Conservation (phyloP, 23 tunicate species). For the Halocynthia roretzi region DNA sequence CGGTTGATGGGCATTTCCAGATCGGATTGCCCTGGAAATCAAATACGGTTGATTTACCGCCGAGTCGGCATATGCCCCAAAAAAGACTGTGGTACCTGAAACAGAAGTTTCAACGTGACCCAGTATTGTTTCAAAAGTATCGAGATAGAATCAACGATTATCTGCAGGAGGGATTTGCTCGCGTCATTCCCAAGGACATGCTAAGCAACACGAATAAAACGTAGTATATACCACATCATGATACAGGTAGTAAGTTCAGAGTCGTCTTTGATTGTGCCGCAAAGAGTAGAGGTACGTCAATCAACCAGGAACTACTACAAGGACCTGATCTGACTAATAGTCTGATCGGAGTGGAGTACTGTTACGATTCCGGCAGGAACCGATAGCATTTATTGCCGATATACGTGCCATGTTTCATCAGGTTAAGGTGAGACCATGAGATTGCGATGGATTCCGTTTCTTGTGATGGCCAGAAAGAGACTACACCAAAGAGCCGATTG, state of each 20-base stretch:
- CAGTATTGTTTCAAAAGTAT: slow-evolving; percentile 1
- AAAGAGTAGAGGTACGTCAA: slow-evolving; percentile 9
- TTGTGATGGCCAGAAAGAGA: slow-evolving; percentile 15
- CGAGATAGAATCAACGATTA: slow-evolving; percentile 7
- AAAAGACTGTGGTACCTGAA: slow-evolving; percentile 5
- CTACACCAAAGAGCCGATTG: slow-evolving; percentile 5
- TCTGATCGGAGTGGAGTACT: slow-evolving; percentile 36
- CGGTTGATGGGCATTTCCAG: slow-evolving; percentile 8
- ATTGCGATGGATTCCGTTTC: slow-evolving; percentile 16
- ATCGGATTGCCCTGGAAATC: slow-evolving; percentile 19
- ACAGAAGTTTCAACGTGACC: neutral
- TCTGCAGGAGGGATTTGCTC: neutral
- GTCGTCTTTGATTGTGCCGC: slow-evolving; percentile 30
- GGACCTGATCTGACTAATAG: slow-evolving; percentile 43
- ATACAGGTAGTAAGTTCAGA: slow-evolving; percentile 25
- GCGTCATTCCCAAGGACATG: neutral
- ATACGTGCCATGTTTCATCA: slow-evolving; percentile 53
- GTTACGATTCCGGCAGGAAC: slow-evolving; percentile 29
- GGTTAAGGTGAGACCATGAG: slow-evolving; percentile 27
- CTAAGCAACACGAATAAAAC: neutral
- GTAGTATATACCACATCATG: slow-evolving; percentile 35
- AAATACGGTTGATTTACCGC: neutral
- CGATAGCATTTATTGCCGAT: slow-evolving; percentile 31
- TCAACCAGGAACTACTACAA: slow-evolving; percentile 24
- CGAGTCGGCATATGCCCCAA: slow-evolving; percentile 5